Evolutionary conservation across 1,140 invertebrate genomes (phyloP).

Genomic region (Planococcus citri): DNA sequence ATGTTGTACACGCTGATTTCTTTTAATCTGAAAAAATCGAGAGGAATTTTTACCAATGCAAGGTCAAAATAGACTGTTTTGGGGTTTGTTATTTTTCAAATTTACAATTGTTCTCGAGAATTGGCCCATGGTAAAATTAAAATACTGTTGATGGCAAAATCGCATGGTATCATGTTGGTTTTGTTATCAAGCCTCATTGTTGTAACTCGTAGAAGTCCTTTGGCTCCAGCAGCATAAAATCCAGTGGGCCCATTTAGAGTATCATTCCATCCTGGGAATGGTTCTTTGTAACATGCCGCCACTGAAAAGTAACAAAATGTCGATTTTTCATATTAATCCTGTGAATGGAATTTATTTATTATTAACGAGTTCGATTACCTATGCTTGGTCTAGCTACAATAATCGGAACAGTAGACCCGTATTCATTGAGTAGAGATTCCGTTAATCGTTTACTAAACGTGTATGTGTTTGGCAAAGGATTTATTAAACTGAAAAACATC

Average conservation of each 20-base stretch:
- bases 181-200: slow-evolving; percentile 55
- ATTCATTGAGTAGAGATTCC: slow-evolving; percentile 44
- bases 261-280: slow-evolving; percentile 77
- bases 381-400: slow-evolving; percentile 10
- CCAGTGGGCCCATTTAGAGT: slow-evolving; percentile 80
- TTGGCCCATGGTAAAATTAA: slow-evolving; percentile 25
- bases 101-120: neutral
- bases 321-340: no score
- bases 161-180: slow-evolving; percentile 78
- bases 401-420: slow-evolving; percentile 33
- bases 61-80: no score
- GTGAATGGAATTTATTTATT: no score
- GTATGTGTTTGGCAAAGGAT: slow-evolving; percentile 52
- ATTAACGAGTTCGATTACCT: no score
- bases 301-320: no score
- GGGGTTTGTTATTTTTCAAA: no score
- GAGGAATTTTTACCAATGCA: no score
- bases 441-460: slow-evolving; percentile 55
- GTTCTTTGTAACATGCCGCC: no score
- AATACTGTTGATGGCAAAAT: slow-evolving; percentile 60
- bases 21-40: slow-evolving; percentile 55
- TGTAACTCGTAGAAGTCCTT: slow-evolving; percentile 75
- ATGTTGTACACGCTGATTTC: slow-evolving; percentile 61
- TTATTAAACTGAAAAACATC: slow-evolving; percentile 32
- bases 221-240: slow-evolving; percentile 56